Evolutionary conservation across 2,797 vertebrate species (phyloP).

Genomic region (Xenopus petersii): DNA sequence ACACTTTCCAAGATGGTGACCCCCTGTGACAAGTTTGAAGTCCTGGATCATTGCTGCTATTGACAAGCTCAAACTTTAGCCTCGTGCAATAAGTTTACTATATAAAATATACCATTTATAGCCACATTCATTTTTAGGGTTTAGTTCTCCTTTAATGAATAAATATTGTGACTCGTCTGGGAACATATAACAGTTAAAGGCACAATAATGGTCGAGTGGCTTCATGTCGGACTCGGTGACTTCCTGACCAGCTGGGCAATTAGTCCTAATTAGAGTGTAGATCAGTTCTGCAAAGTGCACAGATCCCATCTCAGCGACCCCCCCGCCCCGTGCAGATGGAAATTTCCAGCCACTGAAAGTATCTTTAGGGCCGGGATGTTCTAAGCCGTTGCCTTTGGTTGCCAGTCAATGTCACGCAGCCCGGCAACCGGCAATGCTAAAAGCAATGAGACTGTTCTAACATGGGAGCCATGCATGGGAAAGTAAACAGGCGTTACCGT

Average conservation of each 20-base stretch:
- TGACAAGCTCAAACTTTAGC: no score
- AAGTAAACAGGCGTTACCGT: background rate
- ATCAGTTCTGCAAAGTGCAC: slow-evolving; percentile 32
- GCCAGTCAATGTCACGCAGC: slow-evolving; percentile 6
- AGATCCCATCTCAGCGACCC: slow-evolving; percentile 35
- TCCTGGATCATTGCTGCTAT: no score
- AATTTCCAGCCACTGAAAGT: slow-evolving; percentile 38
- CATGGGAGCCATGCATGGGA: background rate
- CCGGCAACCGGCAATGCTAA: slow-evolving; percentile 20
- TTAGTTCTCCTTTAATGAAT: no score
- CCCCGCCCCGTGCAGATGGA: slow-evolving; percentile 20
- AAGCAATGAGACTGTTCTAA: background rate
- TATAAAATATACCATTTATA: no score
- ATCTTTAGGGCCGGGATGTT: slow-evolving; percentile 27
- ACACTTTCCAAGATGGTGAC: no score
- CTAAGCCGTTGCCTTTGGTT: slow-evolving; percentile 7
- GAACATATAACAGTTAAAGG: no score
- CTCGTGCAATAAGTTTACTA: no score
- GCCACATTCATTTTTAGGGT: no score
- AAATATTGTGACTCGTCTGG: no score
- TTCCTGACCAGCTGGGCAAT: slow-evolving; percentile 46
- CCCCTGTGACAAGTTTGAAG: no score
- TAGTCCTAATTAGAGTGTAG: slow-evolving; percentile 41
- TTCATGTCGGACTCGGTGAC: slow-evolving; percentile 27
- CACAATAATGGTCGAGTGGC: slow-evolving; percentile 39